Evolutionary conservation across 2,113 vertebrate species (phyloP).

Genomic region (Malurus cyaneus): DNA sequence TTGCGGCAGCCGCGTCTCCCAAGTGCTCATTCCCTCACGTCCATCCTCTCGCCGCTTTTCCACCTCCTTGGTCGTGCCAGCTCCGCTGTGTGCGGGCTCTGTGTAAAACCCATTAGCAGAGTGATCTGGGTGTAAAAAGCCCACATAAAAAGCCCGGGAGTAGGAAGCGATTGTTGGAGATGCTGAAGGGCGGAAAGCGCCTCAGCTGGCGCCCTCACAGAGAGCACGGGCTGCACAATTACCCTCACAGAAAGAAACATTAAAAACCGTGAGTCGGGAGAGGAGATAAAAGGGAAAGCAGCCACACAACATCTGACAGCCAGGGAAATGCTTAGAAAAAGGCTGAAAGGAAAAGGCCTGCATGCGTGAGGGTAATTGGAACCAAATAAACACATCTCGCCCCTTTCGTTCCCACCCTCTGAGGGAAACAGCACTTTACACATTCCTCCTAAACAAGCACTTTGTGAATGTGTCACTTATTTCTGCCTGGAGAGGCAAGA

Average conservation of each 20-base stretch:
- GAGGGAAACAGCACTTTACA: neutral
- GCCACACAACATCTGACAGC: neutral
- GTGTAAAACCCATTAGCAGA: neutral
- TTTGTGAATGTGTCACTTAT: conserved; percentile 23
- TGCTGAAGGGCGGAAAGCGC: neutral
- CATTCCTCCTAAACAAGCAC: neutral
- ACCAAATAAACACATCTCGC: neutral
- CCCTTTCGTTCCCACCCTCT: neutral
- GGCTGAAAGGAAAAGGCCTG: neutral
- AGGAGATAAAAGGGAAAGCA: neutral
- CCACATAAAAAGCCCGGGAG: neutral
- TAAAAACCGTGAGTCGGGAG: neutral
- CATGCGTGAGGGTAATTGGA: neutral
- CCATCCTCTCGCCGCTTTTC: neutral
- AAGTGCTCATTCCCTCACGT: neutral
- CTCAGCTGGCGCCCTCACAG: neutral
- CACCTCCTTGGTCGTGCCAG: neutral
- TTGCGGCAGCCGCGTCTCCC: neutral
- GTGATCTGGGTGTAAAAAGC: neutral
- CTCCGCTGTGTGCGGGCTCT: neutral
- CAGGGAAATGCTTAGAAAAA: neutral
- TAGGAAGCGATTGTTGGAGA: neutral
- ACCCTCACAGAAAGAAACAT: neutral
- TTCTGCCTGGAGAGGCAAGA: neutral
- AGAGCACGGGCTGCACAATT: neutral